Base-by-base conservation (phyloP, 2,888 invertebrate genomes). In the Rhynchonema sp. region DNA sequence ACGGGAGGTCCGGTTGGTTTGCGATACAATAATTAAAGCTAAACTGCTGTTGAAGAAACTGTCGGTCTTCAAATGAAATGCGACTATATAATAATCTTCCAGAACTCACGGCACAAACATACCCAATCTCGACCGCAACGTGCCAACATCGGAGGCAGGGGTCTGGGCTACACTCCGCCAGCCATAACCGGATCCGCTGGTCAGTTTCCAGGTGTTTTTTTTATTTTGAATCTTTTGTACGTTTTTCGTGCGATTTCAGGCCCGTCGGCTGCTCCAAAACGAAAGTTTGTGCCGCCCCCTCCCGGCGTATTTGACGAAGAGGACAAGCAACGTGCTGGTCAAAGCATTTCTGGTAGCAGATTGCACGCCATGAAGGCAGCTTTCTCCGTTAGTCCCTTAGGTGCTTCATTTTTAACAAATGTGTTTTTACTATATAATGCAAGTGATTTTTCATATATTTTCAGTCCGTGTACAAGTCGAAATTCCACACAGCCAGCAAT, bases 301-400 rank as follows among this genome's bases (percentile, higher is more conserved):
- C 3, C n/a, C 49, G 23, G 6, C 17, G 52, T 22, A 6, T 17
- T 13, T 26, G 27, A 56, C 22, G 49, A 30, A 26, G 17, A 29
- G 6, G 22, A 28, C 23, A 49, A 54, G 25, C 6, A 30, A 13
- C 25, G 46, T 3, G 17, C 57, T n/a, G 30, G 38, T 23, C n/a
- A n/a, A n/a, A n/a, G n/a, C n/a, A 30, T 38, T 20, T 13, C 38
- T 26, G 25, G 52, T 13, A 59, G 59, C 46, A 46, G 61, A 9
- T 46, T 61, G 23, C 28, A 28, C 26, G 59, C 61, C 1, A 59
- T 61, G 61, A 58, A 59, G 29, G 26, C 46, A 22, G 59, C 59
- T 6, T 61, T 61, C 29, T 25, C 38, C 30, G 59, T 59, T 22
- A 27, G 54, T 59, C 25, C n/a, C n/a, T n/a, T n/a, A n/a, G n/a